Base-by-base conservation (phyloP, 92 coral and sea anemone species). In the Porites divaricata region DNA sequence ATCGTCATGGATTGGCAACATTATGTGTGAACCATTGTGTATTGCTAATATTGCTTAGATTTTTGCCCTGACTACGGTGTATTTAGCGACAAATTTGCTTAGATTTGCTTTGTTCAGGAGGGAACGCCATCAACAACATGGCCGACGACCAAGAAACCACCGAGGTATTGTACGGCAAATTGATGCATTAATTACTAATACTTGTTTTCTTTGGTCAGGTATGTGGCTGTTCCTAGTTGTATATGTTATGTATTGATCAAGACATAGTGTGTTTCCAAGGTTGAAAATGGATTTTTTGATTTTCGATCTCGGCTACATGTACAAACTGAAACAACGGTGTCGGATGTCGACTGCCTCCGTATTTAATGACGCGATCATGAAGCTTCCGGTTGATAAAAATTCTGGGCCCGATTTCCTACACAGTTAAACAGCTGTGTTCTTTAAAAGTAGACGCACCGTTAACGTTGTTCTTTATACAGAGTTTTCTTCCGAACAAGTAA, bases 71-170 rank as follows among this genome's bases (percentile, higher is more conserved):
- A 14, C 14, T 9, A 19, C 41, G 2, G 54, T 68, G 56, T 26
- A 57, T 13, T 68, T 80, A 63, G 25, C 56, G 75, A 80, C 68
- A 56, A 57, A 67, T 59, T 70, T 70, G 6, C 35, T 56, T 14
- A 10, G 41, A 48, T 58, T 14, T 0, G 9, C 28, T 50, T 21
- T 7, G 79, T 56, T 89, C 89, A 85, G 94, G 94, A 91, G 94
- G 94, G 94, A 87, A 78, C 91, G 49, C 67, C 54, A 21, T 54
- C 24, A 69, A 35, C 88, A 91, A 91, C 57, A 91, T 91, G 94
- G 94, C 91, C 80, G 94, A 91, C 73, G 67, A 67, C 61, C 85
- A 23, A 53, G 86, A 58, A 61, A 19, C 69, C 49, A 52, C 54
- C 35, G 79, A 82, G 79, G 86, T 82, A 72, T 15, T 59, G 48